These are phyloP conservation scores for Eptatretus burgeri DNA, from an alignment of 2,113 vertebrate genomes.

Conservation along the genomic window DNA sequence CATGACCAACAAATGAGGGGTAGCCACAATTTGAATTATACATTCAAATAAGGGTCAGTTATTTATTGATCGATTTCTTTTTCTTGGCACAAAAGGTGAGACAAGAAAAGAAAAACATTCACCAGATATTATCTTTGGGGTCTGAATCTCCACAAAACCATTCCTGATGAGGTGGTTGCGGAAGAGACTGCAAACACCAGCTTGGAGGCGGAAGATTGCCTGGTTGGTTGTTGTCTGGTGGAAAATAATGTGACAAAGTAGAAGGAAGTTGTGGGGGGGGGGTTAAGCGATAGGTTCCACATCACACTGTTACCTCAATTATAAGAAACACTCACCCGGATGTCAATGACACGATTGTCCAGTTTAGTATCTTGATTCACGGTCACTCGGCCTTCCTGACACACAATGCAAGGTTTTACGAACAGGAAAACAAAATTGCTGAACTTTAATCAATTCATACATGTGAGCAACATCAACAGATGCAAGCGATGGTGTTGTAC, in stretches of 20 bases:
- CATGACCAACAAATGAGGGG: no score
- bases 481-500: no score
- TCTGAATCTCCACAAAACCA: constrained; percentile 90
- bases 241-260: constrained; percentile 11
- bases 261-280: no score
- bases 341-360: constrained; percentile 93
- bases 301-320: no score
- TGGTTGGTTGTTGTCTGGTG: constrained; percentile 73
- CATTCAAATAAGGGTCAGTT: no score
- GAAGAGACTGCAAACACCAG: constrained; percentile 71
- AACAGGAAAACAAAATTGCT: constrained; percentile 14
- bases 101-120: constrained; percentile 11
- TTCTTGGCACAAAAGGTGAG: background rate
- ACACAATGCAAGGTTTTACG: no score
- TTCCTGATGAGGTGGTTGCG: constrained; percentile 59
- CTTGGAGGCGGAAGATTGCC: constrained; percentile 58
- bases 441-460: constrained; percentile 11
- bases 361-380: constrained; percentile 92
- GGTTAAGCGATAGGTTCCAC: no score
- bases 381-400: constrained; percentile 81
- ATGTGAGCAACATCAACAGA: no score
- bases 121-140: constrained; percentile 96
- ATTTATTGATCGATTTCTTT: no score
- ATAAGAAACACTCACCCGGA: constrained; percentile 34
- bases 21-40: no score